Evolutionary conservation across 2,797 vertebrate species (phyloP).

Genomic region (Lutjanus campechanus): DNA sequence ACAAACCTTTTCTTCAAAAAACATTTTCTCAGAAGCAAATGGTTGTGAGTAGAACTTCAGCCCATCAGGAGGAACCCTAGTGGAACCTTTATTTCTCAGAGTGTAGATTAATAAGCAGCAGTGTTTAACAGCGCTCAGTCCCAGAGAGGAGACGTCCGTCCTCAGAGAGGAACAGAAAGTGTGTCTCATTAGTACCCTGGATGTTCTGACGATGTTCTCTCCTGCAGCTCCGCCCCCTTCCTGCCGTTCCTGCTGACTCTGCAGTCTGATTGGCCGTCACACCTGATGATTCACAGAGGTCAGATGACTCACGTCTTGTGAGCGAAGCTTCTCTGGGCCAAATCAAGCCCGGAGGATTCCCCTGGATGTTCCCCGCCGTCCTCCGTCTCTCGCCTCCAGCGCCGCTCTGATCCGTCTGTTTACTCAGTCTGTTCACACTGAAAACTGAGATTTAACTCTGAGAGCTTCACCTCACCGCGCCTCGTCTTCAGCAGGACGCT

Average conservation of each 20-base stretch:
- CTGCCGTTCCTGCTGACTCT: slow-evolving; percentile 31
- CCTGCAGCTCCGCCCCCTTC: background rate
- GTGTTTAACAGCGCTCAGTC: background rate
- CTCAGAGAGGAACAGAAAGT: slow-evolving; percentile 13
- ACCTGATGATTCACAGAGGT: slow-evolving; percentile 47
- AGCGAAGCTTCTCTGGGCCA: slow-evolving; percentile 41
- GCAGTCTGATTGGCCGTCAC: slow-evolving; percentile 10
- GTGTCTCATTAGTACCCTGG: slow-evolving; percentile 33
- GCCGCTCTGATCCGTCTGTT: slow-evolving; percentile 25
- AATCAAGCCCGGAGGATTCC: slow-evolving; percentile 46
- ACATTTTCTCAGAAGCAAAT: no score
- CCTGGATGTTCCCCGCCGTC: slow-evolving; percentile 40
- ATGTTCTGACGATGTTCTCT: background rate
- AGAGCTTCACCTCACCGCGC: background rate
- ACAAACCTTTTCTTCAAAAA: no score
- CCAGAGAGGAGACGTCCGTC: no score
- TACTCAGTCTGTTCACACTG: slow-evolving; percentile 36
- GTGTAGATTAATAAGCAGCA: no score
- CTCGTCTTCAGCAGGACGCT: background rate
- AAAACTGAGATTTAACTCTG: slow-evolving; percentile 34
- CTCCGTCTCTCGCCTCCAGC: slow-evolving; percentile 3
- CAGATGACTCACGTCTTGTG: slow-evolving; percentile 53
- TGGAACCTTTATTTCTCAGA: no score
- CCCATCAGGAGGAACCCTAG: no score
- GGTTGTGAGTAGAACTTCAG: no score